Base-by-base conservation (phyloP, 2,113 vertebrate genomes). In the Malurus alboscapulatus region DNA sequence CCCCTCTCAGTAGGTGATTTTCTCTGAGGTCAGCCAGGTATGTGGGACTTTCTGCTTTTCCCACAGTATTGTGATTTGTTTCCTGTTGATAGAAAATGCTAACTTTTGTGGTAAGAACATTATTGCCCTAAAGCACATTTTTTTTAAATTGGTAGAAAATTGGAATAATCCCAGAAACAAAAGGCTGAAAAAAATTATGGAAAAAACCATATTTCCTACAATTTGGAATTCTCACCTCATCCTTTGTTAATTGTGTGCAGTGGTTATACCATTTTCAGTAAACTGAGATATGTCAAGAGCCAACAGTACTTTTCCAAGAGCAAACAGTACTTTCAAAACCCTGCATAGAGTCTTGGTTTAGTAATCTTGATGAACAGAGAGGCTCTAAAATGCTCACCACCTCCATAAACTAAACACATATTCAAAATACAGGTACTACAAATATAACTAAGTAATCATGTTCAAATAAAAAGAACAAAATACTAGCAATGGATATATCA, bases 1-100 rank as follows among this genome's bases (percentile, higher is more conserved):
- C 7, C 8, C 21, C 17, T 84, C 77, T 71, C 85, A 74, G 66
- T 40, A 82, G 79, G 79, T 17, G n/a, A 87, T 88, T 85, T 94
- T 84, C 47, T 88, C 32, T 71, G 48, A 95, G 81, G 66, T 93
- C 85, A 95, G 83, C 73, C 93, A 94, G 87, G 79, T 92, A 71
- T 59, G 57, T 55, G 48, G 59, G 44, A 87, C 50, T 93, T 89
- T 63, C 63, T 83, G 54, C 77, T 83, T 92, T 92, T 77, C 84
- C 71, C 93, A 90, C 61, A 82, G 18, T 68, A 65, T n/a, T 92
- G 62, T 83, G 36, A 51, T 93, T 92, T 77, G 17, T 61, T 94
- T 95, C 72, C 47, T 16, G 1, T 87, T 57, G 68, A 90, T 59
- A 94, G 32, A 62, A 95, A 81, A 58, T 80, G 22, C 67, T 93